phyloP scores from a whole-genome alignment of 2,797 vertebrate genomes.

The Lepus townsendii region DNA sequence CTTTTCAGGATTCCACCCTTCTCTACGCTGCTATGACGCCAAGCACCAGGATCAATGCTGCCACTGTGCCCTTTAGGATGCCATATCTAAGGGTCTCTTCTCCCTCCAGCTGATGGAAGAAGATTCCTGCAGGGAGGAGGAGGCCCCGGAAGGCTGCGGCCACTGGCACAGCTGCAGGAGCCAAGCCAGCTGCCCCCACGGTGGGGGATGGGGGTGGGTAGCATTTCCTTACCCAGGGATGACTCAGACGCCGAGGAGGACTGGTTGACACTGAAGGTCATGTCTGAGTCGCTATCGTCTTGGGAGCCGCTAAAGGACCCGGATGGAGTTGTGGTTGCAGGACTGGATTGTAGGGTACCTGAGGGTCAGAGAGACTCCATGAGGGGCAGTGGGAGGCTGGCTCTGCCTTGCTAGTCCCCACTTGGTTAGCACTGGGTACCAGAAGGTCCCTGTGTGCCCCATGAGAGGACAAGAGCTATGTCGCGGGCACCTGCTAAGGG shows the following conservation, averaged over 20 bases:
- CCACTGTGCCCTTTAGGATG: not conserved
- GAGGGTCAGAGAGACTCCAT: constrained; percentile 78
- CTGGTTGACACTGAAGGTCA: constrained; percentile 97
- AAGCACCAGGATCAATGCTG: not conserved
- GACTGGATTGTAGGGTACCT: constrained; percentile 96
- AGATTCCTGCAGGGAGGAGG: not conserved
- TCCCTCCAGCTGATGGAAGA: not conserved
- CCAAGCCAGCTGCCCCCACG: not conserved
- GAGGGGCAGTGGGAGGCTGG: fast-evolving
- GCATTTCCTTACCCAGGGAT: constrained; percentile 93
- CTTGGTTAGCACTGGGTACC: not conserved
- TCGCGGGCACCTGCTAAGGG: not conserved
- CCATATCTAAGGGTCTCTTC: not conserved
- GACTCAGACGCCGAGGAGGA: constrained; percentile 98
- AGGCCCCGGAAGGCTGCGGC: not conserved
- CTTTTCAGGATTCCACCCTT: not conserved
- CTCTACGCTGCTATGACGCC: too few relatives aligned
- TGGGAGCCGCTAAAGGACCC: constrained; percentile 96
- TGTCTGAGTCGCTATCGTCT: constrained; percentile 98
- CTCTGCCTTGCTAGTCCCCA: not conserved
- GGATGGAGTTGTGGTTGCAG: constrained; percentile 93
- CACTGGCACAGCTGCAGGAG: not conserved
- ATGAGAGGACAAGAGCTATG: not conserved
- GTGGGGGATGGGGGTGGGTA: too few relatives aligned
- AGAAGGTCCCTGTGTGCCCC: not conserved